Evolutionary conservation across 2,888 invertebrate genomes (phyloP).

Genomic region (Oscheius myriophilus): DNA sequence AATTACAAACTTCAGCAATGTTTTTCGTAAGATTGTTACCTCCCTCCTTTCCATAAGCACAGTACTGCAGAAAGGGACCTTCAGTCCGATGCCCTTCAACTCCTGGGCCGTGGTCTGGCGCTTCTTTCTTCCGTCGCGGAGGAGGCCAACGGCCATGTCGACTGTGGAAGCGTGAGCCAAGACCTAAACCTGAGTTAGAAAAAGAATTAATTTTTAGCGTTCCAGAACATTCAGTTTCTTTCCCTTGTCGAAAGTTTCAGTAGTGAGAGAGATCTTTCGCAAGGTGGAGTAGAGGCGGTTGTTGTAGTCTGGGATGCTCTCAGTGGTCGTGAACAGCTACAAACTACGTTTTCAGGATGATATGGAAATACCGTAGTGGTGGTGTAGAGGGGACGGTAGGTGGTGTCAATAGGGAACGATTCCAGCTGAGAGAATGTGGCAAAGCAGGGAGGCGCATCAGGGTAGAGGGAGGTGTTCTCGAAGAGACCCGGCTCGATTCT

Average conservation of each 20-base stretch:
- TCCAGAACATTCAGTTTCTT: conserved; percentile 14
- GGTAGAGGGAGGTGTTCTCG: conserved; percentile 53
- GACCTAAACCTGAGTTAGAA: conserved; percentile 21
- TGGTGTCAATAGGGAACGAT: conserved; percentile 39
- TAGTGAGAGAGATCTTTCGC: conserved; percentile 15
- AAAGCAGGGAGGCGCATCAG: conserved; percentile 37
- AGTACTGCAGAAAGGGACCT: conserved; percentile 48
- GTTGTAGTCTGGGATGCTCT: conserved; percentile 12
- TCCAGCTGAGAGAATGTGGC: conserved; percentile 37
- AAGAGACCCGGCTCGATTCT: conserved; percentile 61
- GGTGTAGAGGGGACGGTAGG: conserved; percentile 30
- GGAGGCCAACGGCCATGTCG: conserved; percentile 58
- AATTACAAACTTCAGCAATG: not conserved
- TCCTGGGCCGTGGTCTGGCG: conserved; percentile 37
- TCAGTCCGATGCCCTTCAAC: conserved; percentile 42
- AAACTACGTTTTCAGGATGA: not conserved
- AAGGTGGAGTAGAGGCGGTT: conserved; percentile 1
- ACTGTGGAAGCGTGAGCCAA: conserved; percentile 64
- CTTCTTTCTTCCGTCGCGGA: conserved; percentile 31
- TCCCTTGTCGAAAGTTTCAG: not conserved
- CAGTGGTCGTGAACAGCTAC: conserved; percentile 1
- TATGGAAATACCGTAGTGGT: not conserved
- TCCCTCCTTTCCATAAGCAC: conserved; percentile 37
- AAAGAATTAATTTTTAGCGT: not conserved
- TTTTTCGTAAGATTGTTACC: not conserved